Base-by-base conservation (phyloP, 35 echinoderm and acorn worm genomes). In the Heliocidaris erythrogramma region DNA sequence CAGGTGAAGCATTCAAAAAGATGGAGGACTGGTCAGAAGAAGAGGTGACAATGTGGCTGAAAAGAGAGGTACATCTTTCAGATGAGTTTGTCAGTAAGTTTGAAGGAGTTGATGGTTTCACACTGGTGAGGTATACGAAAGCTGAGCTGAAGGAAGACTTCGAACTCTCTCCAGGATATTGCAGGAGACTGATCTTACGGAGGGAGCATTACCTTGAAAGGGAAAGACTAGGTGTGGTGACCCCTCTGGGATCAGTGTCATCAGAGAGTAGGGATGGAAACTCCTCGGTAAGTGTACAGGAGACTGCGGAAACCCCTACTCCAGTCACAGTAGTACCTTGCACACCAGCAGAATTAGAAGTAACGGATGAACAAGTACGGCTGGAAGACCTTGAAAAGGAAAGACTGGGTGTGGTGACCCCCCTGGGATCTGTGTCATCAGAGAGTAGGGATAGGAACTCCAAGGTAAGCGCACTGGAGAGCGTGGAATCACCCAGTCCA, bases 21-120 rank as follows among this genome's bases (percentile, higher is more conserved):
- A 92, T 92, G 91, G 27, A 52, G 30, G 91, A 92, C 29, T 92
- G 91, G 91, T 52, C n/a, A 48, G 91, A 92, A 59, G 47, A 92
- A 92, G 49, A 92, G 24, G 91, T 92, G 47, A 13, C n/a, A 7
- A 3, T 13, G 14, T 92, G 91, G 91, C 91, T 49, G 47, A 92
- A 49, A 48, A 59, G 2, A 52, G 48, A 52, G 7, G 91, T 92
- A 48, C 48, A n/a, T 92, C 13, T 92, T 50, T 49, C 91, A 5
- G 48, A 49, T 92, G 91, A 59, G 16, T 2, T 50, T 30, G 49
- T 92, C 5, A 8, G 31, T 42, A 89, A 89, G 50, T 48, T 59
- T 92, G 91, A 49, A 50, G 91, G 91, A 1, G 91, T 92, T 17
- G 49, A 92, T 92, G 91, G 91, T 52, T 92, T 13, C 29, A 29